Conservation (phyloP, 2,888 invertebrate genomes). For the Scaptomyza cyrtandrae region DNA sequence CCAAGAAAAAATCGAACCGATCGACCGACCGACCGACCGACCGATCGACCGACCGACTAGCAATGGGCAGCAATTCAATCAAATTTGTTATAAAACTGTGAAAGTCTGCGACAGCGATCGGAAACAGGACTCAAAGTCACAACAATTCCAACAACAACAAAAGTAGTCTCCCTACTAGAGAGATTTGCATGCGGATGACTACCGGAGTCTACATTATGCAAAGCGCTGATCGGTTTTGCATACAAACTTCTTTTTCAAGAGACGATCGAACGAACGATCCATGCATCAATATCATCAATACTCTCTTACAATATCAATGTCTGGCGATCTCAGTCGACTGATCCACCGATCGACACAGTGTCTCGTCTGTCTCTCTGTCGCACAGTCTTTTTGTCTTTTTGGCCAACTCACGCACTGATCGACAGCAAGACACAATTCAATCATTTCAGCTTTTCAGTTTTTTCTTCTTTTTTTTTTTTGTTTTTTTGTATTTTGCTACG, state of each 20-base stretch:
- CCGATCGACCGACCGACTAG: neutral
- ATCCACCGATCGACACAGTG: conserved; percentile 16
- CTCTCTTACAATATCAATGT: conserved; percentile 51
- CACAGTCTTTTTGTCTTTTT: conserved; percentile 17
- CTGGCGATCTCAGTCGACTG: conserved; percentile 59
- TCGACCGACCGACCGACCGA: too few species aligned
- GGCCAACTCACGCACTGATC: conserved; percentile 73
- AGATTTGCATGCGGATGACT: conserved; percentile 51
- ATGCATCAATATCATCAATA: conserved; percentile 45
- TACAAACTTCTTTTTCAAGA: conserved; percentile 47
- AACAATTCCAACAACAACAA: conserved; percentile 9
- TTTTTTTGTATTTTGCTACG: conserved; percentile 30
- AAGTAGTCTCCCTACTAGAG: conserved; percentile 21
- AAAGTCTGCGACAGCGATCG: conserved; percentile 73
- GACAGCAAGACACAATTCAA: conserved; percentile 81
- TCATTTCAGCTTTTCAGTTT: conserved; percentile 65
- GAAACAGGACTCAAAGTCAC: conserved; percentile 76
- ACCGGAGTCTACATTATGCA: conserved; percentile 63
- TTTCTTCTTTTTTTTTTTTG: neutral
- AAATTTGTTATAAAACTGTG: conserved; percentile 82
- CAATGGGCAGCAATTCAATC: conserved; percentile 68
- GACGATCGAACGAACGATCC: conserved; percentile 25
- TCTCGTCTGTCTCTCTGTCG: conserved; percentile 4
- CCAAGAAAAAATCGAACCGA: neutral
- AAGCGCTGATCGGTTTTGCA: conserved; percentile 71